A percentile compares a stretch with the other conserved stretches of the same genome.
phyloP scores from a whole-genome alignment of 2,797 vertebrate species.

The Myotis vivesi region DNA sequence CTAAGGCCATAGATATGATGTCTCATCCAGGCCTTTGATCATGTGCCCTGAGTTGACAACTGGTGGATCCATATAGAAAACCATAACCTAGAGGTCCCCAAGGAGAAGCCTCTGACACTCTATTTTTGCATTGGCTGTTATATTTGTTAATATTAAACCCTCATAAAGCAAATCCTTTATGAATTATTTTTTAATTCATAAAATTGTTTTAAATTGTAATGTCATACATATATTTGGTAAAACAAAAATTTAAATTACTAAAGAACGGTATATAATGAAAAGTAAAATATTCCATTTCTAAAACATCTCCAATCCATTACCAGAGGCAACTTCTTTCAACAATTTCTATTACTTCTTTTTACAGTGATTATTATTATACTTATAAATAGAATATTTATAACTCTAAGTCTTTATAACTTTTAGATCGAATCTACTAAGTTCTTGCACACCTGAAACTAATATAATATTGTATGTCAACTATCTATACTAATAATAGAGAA shows the following conservation, averaged over 20 bases:
- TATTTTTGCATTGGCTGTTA: not conserved
- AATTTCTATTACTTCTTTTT: constrained; percentile 1
- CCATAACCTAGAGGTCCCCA: not conserved
- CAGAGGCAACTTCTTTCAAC: not conserved
- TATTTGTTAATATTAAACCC: not conserved
- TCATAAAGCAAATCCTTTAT: not conserved
- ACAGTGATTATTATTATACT: not conserved
- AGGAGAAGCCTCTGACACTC: not conserved
- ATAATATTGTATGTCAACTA: not conserved
- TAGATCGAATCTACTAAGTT: not conserved
- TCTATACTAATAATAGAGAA: too few species aligned
- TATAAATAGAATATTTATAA: not conserved
- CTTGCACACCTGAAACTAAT: not conserved
- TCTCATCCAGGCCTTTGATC: not conserved
- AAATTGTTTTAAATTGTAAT: constrained; percentile 15
- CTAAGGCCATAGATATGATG: not conserved
- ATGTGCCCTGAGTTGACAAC: not conserved
- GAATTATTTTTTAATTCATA: not conserved
- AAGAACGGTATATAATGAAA: not conserved
- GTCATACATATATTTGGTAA: not conserved
- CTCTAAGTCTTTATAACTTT: not conserved
- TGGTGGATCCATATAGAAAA: not conserved
- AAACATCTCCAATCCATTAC: not conserved
- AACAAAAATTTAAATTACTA: not conserved
- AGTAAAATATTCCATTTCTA: not conserved